A percentile compares a stretch with the other conserved stretches of the same genome.
Evolutionary conservation across 2,888 invertebrate genomes (phyloP).

Genomic region (Exephanes ischioxanthus): DNA sequence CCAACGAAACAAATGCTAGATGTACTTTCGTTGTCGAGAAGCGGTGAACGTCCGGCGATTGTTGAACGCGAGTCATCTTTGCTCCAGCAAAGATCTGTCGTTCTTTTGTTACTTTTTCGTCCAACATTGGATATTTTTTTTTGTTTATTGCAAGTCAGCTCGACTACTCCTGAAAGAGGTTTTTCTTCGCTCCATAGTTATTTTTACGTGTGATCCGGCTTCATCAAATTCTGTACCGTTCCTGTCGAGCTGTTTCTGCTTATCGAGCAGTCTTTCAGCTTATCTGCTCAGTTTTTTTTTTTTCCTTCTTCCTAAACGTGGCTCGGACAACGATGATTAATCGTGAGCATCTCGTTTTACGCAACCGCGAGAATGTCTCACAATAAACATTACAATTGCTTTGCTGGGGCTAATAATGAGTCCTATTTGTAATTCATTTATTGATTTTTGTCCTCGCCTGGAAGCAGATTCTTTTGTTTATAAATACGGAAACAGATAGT

Average conservation of each 20-base stretch:
- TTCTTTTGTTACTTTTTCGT: neutral
- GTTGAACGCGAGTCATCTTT: constrained; percentile 44
- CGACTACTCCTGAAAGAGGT: neutral
- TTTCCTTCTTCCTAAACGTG: neutral
- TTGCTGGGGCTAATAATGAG: neutral
- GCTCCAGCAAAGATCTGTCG: neutral
- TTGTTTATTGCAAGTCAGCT: neutral
- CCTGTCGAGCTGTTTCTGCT: neutral
- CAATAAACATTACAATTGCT: neutral
- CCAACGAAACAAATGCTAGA: constrained; percentile 8
- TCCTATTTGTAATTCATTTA: constrained; percentile 13
- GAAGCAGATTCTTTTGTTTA: constrained; percentile 5
- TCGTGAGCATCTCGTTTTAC: neutral
- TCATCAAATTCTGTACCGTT: neutral
- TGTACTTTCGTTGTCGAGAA: constrained; percentile 23
- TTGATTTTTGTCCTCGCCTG: constrained; percentile 20
- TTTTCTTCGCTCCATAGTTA: neutral
- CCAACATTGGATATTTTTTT: neutral
- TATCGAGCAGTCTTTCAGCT: neutral
- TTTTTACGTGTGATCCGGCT: neutral
- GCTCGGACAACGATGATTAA: neutral
- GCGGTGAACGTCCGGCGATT: constrained; percentile 63
- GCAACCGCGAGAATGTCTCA: neutral
- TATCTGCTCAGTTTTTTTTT: neutral
- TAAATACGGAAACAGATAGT: constrained; percentile 10